phyloP scores from a whole-genome alignment of 2,888 invertebrate species.

The Stenotaenia linearis region DNA sequence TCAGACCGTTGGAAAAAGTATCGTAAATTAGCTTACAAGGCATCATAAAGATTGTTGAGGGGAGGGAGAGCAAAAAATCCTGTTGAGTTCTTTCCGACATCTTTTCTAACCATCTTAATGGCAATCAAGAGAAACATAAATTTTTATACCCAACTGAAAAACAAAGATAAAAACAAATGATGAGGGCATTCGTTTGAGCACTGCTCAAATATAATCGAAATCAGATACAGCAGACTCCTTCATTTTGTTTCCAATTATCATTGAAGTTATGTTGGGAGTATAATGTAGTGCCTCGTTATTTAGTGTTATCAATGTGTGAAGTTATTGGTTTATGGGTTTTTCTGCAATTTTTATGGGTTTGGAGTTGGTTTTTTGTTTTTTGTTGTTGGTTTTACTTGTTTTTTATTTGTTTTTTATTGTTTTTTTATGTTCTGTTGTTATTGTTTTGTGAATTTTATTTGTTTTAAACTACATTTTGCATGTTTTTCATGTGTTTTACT shows the following conservation, averaged over 20 bases:
- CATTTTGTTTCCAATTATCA: slow-evolving; percentile 21
- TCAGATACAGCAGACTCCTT: not conserved
- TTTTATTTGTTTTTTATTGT: too few relatives aligned
- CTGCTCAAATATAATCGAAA: not conserved
- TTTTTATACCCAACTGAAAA: slow-evolving; percentile 16
- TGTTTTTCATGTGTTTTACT: too few relatives aligned
- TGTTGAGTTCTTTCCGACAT: slow-evolving; percentile 24
- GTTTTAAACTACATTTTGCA: too few relatives aligned
- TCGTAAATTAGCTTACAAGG: slow-evolving; percentile 17
- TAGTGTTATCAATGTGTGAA: not conserved
- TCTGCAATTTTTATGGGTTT: too few relatives aligned
- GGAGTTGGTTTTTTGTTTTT: too few relatives aligned
- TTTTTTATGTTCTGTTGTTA: too few relatives aligned
- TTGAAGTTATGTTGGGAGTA: not conserved
- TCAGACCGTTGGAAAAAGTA: not conserved
- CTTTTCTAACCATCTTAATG: slow-evolving; percentile 8
- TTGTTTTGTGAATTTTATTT: too few relatives aligned
- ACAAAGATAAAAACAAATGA: slow-evolving; percentile 17
- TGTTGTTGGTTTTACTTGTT: too few relatives aligned
- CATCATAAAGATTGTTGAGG: not conserved
- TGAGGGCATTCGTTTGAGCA: not conserved
- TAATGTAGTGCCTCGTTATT: not conserved
- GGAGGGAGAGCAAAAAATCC: not conserved
- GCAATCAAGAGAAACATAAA: slow-evolving; percentile 26
- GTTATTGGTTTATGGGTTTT: not conserved